Base-by-base conservation (phyloP, 2,797 vertebrate species). In the Cheirogaleus major region DNA sequence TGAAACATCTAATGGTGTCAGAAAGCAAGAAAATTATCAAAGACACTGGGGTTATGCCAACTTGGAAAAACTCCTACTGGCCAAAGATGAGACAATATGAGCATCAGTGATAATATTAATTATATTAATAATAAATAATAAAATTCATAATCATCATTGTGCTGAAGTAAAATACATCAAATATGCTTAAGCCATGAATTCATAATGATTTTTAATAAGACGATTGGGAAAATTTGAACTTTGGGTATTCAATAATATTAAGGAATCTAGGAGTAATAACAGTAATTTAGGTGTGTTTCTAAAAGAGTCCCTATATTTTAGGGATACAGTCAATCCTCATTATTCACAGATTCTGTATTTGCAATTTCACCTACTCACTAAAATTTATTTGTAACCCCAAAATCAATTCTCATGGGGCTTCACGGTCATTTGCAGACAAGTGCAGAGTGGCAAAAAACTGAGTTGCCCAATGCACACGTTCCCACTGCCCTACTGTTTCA, bases 201-300 rank as follows among this genome's bases (percentile, higher is more conserved):
- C 55, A 38, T 48, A 78, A 69, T 52, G 14, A 81, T 76, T 80
- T 63, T 89, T 63, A 83, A 43, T 52, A 93, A 75, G 72, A 45
- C 20, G 27, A 45, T 3, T 80, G 35, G 41, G 22, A 88, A 92
- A 86, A 78, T 45, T 38, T 75, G 25, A 50, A 59, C 43, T 59
- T 57, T 59, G 67, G 30, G 30, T 73, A 61, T 5, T 80, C 48
- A 52, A 63, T 55, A 88, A 79, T 48, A n/a, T n/a, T 67, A 84
- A 69, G 57, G 35, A 90, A 52, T 25, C 70, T 55, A 67, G 38
- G n/a, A 35, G 57, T 65, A 67, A 78, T 6, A 9, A 72, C 3
- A 10, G n/a, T 38, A 30, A 76, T 2, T 8, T 43, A 80, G 43
- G 27, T 35, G 41, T 82, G n/a, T 50, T 86, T 94, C 48, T 48